Evolutionary conservation across 2,888 invertebrate species (phyloP).

Genomic region (Drosophila suboccidentalis): DNA sequence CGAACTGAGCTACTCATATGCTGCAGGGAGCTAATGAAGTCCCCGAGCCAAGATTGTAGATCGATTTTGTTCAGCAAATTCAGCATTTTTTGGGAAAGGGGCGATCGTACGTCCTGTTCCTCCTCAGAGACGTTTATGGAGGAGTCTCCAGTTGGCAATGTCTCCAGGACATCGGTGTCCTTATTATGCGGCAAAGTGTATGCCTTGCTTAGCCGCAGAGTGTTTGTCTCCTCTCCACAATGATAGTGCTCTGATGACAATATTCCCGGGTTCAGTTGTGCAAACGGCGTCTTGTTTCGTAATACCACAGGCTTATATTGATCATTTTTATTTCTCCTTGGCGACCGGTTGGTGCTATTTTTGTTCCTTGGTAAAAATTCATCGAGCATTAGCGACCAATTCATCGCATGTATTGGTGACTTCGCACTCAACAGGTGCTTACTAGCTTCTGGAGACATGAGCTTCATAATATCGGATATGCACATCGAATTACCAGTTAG

Average conservation of each 20-base stretch:
- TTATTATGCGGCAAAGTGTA: conserved; percentile 17
- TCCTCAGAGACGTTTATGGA: background rate
- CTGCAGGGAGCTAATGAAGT: background rate
- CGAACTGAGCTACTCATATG: background rate
- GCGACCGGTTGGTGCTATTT: no score
- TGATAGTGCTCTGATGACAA: background rate
- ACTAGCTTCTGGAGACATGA: background rate
- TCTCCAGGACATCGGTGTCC: background rate
- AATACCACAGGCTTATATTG: conserved; percentile 8
- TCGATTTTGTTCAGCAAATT: background rate
- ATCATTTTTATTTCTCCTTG: background rate
- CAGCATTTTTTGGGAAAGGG: background rate
- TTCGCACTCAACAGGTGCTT: background rate
- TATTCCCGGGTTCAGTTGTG: background rate
- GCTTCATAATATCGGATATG: background rate
- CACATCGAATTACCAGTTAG: background rate
- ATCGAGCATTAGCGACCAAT: background rate
- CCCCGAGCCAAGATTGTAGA: background rate
- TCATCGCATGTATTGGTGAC: background rate
- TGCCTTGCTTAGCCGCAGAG: background rate
- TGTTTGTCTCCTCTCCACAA: background rate
- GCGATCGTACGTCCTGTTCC: background rate
- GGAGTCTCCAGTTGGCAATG: background rate
- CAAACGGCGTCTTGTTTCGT: background rate
- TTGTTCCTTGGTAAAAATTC: background rate